A percentile compares a stretch with the other conserved stretches of the same genome.
Conservation (phyloP, 2,888 invertebrate species). For the Pristionchus exspectatus region DNA sequence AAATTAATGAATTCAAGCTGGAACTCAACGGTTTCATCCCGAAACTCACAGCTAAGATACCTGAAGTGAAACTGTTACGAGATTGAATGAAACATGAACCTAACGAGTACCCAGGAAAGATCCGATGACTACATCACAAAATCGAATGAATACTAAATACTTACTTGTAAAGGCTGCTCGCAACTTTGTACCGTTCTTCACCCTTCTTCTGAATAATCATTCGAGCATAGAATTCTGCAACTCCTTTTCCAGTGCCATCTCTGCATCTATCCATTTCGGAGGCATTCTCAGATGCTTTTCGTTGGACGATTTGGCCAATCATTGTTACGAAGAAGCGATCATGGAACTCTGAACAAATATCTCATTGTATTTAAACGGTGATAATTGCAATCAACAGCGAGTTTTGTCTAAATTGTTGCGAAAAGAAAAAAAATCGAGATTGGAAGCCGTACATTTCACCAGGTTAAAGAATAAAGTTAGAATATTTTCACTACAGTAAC, state of each 20-base stretch:
- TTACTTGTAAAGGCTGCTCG: conserved; percentile 38
- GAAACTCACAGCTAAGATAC: conserved; percentile 65
- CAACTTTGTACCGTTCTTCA: conserved; percentile 45
- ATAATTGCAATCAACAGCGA: background rate
- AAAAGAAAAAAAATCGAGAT: background rate
- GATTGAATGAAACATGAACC: too few species aligned
- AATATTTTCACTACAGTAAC: background rate
- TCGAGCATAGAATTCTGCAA: conserved; percentile 46
- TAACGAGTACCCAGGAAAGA: too few species aligned
- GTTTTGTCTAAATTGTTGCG: background rate
- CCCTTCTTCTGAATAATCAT: conserved; percentile 37
- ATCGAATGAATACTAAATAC: background rate
- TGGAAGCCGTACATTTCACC: background rate
- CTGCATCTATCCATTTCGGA: conserved; percentile 41
- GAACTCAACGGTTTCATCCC: conserved; percentile 61
- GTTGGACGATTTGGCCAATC: conserved; percentile 6
- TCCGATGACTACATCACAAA: too few species aligned
- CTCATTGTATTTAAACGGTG: background rate
- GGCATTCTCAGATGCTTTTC: conserved; percentile 17
- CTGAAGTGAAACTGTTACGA: conserved; percentile 46
- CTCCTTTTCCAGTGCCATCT: conserved; percentile 50
- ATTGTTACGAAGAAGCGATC: background rate
- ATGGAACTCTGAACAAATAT: background rate
- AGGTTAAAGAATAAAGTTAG: background rate
- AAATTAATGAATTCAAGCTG: conserved; percentile 64